phyloP scores from a whole-genome alignment of 2,113 vertebrate genomes.

The Catharus bicknelli region DNA sequence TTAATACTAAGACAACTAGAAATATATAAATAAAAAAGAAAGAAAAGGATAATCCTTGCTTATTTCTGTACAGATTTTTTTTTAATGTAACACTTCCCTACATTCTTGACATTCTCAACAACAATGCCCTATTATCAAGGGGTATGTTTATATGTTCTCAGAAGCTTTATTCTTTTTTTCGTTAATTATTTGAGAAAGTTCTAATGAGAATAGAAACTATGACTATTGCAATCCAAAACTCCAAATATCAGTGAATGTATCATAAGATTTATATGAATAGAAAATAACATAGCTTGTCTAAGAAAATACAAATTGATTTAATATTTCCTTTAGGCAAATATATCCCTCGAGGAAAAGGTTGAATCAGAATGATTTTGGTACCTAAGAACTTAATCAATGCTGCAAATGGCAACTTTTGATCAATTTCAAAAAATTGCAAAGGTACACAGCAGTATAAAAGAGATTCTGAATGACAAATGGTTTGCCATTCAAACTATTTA shows the following conservation, averaged over 20 bases:
- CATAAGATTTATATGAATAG: background rate
- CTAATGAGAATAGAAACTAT: background rate
- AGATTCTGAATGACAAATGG: conserved; percentile 66
- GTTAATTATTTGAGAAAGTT: background rate
- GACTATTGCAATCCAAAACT: background rate
- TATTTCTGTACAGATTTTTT: background rate
- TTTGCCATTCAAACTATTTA: conserved; percentile 42
- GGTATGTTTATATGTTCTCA: background rate
- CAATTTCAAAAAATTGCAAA: conserved; percentile 64
- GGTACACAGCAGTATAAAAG: conserved; percentile 36
- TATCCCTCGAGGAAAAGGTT: background rate
- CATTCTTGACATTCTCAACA: background rate
- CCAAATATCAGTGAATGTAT: background rate
- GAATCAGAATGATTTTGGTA: conserved; percentile 50
- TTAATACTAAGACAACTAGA: background rate
- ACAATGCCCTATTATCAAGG: background rate
- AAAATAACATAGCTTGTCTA: background rate
- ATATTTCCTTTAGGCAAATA: background rate
- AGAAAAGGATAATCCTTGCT: background rate
- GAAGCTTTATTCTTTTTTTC: background rate
- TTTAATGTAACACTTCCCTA: background rate
- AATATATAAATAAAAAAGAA: background rate
- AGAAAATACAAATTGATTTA: background rate
- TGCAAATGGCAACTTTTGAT: conserved; percentile 66
- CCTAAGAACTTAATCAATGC: conserved; percentile 42